phyloP scores from a whole-genome alignment of 2,888 invertebrate species.

The Ophion ellenae region DNA sequence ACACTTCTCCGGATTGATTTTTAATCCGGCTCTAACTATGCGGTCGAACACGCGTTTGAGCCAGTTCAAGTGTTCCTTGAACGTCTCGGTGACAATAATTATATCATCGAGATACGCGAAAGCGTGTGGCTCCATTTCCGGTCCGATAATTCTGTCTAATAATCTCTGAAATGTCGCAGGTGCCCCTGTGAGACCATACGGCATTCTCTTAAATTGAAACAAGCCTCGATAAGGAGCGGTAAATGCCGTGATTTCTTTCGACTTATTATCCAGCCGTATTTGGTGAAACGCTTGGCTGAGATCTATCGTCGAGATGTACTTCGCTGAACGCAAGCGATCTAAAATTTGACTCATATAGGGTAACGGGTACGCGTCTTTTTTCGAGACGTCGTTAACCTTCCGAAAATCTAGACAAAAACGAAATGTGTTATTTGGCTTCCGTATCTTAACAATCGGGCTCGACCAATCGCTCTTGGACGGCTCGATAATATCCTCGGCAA shows the following conservation, averaged over 20 bases:
- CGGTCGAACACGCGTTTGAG: conserved; percentile 61
- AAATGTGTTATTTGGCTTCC: no score
- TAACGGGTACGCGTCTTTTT: no score
- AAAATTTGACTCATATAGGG: no score
- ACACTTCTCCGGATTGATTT: conserved; percentile 52
- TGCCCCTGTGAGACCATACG: conserved; percentile 72
- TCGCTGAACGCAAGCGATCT: no score
- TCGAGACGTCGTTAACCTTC: no score
- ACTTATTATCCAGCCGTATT: conserved; percentile 16
- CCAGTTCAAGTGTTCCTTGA: conserved; percentile 47
- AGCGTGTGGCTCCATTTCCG: conserved; percentile 46
- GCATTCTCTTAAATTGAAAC: conserved; percentile 74
- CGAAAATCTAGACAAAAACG: no score
- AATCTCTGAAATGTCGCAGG: conserved; percentile 74
- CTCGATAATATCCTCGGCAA: conserved; percentile 57
- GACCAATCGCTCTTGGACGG: conserved; percentile 59
- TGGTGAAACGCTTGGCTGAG: no score
- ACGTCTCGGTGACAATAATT: conserved; percentile 22
- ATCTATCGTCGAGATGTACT: no score
- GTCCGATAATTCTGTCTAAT: conserved; percentile 71
- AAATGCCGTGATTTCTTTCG: conserved; percentile 74
- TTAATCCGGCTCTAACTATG: conserved; percentile 67
- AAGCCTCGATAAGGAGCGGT: conserved; percentile 72
- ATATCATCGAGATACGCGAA: conserved; percentile 32
- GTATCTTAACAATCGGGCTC: no score